Conservation (phyloP, 2,113 vertebrate genomes). For the Onychorhynchus coronatus region DNA sequence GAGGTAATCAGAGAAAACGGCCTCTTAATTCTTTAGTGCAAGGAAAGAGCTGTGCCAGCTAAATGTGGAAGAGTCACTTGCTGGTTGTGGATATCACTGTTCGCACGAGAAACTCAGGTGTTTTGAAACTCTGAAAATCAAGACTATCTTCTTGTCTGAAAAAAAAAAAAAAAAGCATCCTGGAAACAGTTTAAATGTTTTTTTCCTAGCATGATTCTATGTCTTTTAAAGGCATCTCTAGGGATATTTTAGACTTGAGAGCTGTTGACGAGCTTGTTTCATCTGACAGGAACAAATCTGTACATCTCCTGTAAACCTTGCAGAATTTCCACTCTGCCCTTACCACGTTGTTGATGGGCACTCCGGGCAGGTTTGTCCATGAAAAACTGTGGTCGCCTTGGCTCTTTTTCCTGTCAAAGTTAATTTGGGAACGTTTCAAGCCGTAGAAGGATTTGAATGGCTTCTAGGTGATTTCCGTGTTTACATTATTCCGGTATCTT, state of each 20-base stretch:
- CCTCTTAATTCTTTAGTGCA: not conserved
- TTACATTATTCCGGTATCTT: slow-evolving; percentile 28
- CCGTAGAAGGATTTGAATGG: not conserved
- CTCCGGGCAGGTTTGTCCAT: not conserved
- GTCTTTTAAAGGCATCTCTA: not conserved
- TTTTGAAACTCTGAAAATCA: not conserved
- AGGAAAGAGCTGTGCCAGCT: not conserved
- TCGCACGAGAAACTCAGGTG: not conserved
- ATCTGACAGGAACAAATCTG: not conserved
- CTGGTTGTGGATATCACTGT: not conserved
- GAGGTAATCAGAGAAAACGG: not conserved
- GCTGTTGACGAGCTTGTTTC: not conserved
- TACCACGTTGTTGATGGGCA: not conserved
- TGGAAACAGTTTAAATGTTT: not conserved
- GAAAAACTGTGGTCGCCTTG: not conserved
- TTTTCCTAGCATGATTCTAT: not conserved
- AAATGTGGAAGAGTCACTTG: not conserved
- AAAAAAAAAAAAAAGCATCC: not conserved
- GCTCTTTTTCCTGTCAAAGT: slow-evolving; percentile 2
- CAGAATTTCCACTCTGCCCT: not conserved
- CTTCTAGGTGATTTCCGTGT: slow-evolving; percentile 40
- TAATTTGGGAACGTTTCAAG: not conserved
- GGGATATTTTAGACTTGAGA: not conserved
- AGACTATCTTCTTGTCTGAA: not conserved
- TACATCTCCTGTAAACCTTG: not conserved